These are phyloP conservation scores for Melopsittacus undulatus DNA, from an alignment of 2,797 vertebrate species.

Conservation along the genomic window DNA sequence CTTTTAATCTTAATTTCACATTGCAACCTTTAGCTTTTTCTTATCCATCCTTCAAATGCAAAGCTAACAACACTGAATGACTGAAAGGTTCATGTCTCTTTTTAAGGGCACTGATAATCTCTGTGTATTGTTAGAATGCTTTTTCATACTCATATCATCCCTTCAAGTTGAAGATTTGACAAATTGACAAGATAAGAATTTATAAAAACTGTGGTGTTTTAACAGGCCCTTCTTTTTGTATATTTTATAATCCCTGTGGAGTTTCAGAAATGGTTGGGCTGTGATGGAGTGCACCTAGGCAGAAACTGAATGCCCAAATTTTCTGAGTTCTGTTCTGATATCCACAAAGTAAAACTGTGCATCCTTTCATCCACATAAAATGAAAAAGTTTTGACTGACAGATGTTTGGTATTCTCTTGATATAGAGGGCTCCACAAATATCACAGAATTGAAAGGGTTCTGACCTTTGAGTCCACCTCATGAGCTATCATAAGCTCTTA, in stretches of 20 bases:
- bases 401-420: not conserved
- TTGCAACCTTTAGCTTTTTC: not conserved
- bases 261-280: slow-evolving; percentile 37
- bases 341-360: not conserved
- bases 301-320: slow-evolving; percentile 29
- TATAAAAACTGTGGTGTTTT: not conserved
- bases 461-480: not conserved
- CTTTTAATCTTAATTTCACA: slow-evolving; percentile 61
- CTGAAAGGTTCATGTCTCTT: not conserved
- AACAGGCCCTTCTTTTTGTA: not conserved
- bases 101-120: slow-evolving; percentile 11
- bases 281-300: not conserved
- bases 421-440: not conserved
- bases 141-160: not conserved
- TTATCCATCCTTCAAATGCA: slow-evolving; percentile 52
- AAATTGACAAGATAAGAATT: slow-evolving; percentile 4
- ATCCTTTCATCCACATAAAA: not conserved
- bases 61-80: slow-evolving; percentile 34
- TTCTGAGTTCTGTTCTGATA: slow-evolving; percentile 1
- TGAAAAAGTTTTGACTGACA: not conserved
- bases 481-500: not conserved
- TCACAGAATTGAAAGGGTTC: not conserved
- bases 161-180: not conserved
- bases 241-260: not conserved
- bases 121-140: not conserved